A percentile compares a stretch with the other conserved stretches of the same genome.
Evolutionary conservation across 2,113 vertebrate species (phyloP).

Genomic region (Chaetodon auriga): DNA sequence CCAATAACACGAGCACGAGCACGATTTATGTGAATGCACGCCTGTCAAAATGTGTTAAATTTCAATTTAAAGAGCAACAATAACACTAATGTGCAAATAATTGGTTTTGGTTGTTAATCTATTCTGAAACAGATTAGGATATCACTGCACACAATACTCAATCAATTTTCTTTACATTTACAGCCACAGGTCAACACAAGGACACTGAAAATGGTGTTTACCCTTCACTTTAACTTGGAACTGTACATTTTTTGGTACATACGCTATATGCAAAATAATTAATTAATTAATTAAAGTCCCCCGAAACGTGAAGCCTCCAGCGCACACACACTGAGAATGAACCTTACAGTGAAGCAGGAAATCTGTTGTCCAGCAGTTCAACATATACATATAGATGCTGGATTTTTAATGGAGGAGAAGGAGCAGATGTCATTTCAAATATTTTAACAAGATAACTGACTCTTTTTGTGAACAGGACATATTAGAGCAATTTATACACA

Average conservation of each 20-base stretch:
- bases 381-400: too few relatives aligned
- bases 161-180: slow-evolving; percentile 29
- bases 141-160: slow-evolving; percentile 19
- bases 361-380: too few relatives aligned
- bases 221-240: background rate
- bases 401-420: too few relatives aligned
- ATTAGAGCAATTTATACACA: too few relatives aligned
- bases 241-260: background rate
- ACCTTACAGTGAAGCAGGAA: too few relatives aligned
- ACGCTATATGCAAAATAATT: background rate
- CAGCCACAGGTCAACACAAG: slow-evolving; percentile 15
- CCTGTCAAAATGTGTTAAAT: slow-evolving; percentile 10
- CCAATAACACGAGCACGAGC: background rate
- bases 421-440: too few relatives aligned
- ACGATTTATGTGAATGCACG: slow-evolving; percentile 5
- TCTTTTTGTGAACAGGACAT: too few relatives aligned
- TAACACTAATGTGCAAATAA: background rate
- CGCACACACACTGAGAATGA: too few relatives aligned
- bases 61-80: slow-evolving; percentile 19
- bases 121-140: slow-evolving; percentile 22
- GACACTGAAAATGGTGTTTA: background rate
- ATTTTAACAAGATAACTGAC: too few relatives aligned
- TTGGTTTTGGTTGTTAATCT: background rate
- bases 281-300: background rate
- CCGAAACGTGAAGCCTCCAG: too few relatives aligned